A percentile compares a stretch with the other conserved stretches of the same genome.
These are phyloP conservation scores for Drosophila nebulosa DNA, from an alignment of 1,140 invertebrate genomes.

Conservation along the genomic window DNA sequence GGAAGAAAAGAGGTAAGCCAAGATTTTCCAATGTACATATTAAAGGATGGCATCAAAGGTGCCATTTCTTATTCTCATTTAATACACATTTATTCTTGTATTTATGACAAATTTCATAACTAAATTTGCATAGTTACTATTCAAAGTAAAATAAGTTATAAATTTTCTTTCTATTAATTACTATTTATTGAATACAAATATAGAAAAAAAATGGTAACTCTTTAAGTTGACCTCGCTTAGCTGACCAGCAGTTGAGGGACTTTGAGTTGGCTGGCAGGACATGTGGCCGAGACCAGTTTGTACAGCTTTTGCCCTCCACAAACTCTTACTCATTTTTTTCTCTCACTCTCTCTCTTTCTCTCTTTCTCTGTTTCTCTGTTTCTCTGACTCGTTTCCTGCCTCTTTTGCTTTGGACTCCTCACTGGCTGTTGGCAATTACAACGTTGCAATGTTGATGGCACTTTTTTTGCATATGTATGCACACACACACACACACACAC, in stretches of 20 bases:
- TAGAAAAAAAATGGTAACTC: too few relatives aligned
- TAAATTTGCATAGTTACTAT: too few relatives aligned
- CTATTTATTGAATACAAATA: too few relatives aligned
- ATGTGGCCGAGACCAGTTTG: slow-evolving; percentile 62
- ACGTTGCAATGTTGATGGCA: slow-evolving; percentile 69
- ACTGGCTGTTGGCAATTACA: slow-evolving; percentile 74
- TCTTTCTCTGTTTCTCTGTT: neutral
- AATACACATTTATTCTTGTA: too few relatives aligned
- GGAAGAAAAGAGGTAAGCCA: too few relatives aligned
- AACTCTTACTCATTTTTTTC: neutral
- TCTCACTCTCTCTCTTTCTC: neutral
- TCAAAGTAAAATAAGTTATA: too few relatives aligned
- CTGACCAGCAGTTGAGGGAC: slow-evolving; percentile 38
- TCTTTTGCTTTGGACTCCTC: slow-evolving; percentile 42
- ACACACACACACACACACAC: slow-evolving; percentile 17
- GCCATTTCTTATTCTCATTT: too few relatives aligned
- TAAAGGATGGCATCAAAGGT: too few relatives aligned
- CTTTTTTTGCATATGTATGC: slow-evolving; percentile 41
- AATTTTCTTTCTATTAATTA: too few relatives aligned
- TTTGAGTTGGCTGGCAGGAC: slow-evolving; percentile 53
- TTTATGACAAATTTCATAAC: too few relatives aligned
- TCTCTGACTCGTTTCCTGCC: neutral
- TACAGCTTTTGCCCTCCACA: slow-evolving; percentile 11
- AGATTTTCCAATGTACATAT: too few relatives aligned
- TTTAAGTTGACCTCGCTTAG: slow-evolving; percentile 7